Percentiles rank a stretch among this genome's conserved stretches.
phyloP scores from a whole-genome alignment of 2,888 invertebrate species.

The Athalia cordata region DNA sequence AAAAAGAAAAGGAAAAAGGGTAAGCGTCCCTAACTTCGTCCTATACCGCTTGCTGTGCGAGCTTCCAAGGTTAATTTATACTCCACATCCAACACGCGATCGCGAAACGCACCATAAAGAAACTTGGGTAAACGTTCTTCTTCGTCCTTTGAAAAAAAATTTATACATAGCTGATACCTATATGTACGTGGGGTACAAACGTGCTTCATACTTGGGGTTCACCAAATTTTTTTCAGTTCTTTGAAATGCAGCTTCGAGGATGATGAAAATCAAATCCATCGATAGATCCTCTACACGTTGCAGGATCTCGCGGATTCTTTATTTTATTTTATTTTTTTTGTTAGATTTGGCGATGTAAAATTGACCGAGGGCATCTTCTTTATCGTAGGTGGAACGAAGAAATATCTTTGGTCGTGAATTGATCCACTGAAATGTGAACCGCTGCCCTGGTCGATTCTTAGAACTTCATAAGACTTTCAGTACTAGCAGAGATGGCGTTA shows the following conservation, averaged over 20 bases:
- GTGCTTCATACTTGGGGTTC: no score
- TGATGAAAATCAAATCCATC: no score
- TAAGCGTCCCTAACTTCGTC: conserved; percentile 17
- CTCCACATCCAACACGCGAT: conserved; percentile 47
- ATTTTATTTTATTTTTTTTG: no score
- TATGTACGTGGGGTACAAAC: no score
- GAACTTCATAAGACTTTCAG: no score
- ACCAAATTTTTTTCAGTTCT: no score
- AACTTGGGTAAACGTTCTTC: conserved; percentile 22
- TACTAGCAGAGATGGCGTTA: no score
- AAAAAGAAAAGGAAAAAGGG: not conserved
- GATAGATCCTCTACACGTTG: no score
- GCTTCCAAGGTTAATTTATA: conserved; percentile 51
- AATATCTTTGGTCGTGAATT: not conserved
- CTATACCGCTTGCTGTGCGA: not conserved
- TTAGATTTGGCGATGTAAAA: not conserved
- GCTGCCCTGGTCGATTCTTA: not conserved
- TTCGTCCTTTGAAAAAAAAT: conserved; percentile 37
- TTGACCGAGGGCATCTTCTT: conserved; percentile 19
- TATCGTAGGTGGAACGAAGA: conserved; percentile 30
- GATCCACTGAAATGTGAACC: conserved; percentile 28
- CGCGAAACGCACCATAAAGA: conserved; percentile 33
- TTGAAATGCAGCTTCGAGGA: no score
- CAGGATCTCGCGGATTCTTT: no score
- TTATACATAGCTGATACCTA: no score